A percentile compares a stretch with the other conserved stretches of the same genome.
These are phyloP conservation scores for Campylomormyrus tamandua DNA, from an alignment of 2,113 vertebrate species.

Conservation along the genomic window DNA sequence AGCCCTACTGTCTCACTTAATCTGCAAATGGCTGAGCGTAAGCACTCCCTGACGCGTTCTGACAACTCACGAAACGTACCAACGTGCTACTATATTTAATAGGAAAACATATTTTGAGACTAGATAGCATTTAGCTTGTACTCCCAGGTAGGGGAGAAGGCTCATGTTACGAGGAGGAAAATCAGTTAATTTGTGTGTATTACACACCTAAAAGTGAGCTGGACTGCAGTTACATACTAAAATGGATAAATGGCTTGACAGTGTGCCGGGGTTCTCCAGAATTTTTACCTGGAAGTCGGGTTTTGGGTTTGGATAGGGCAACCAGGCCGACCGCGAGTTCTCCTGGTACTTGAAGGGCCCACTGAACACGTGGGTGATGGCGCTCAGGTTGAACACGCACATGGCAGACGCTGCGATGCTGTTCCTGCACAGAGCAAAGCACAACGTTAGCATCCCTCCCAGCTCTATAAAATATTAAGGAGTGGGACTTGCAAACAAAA, in stretches of 20 bases:
- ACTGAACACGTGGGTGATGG: slow-evolving; percentile 82
- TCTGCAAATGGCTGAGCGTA: slow-evolving; percentile 33
- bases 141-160: background rate
- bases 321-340: slow-evolving; percentile 90
- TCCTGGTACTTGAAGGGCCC: slow-evolving; percentile 97
- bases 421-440: slow-evolving; percentile 63
- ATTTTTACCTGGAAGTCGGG: slow-evolving; percentile 87
- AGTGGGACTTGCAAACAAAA: background rate
- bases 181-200: background rate
- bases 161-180: background rate
- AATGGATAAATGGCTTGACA: background rate
- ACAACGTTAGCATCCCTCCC: background rate
- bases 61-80: background rate
- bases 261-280: background rate
- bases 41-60: slow-evolving; percentile 33
- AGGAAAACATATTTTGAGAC: background rate
- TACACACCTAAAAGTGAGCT: background rate
- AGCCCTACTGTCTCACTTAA: slow-evolving; percentile 44
- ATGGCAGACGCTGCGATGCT: slow-evolving; percentile 93
- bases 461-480: background rate
- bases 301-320: slow-evolving; percentile 91
- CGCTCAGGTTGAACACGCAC: slow-evolving; percentile 92
- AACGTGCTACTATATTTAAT: background rate
- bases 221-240: background rate
- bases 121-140: background rate